These are phyloP conservation scores for Caenorhabditis zanzibari DNA, from an alignment of 2,888 invertebrate genomes.

Conservation along the genomic window DNA sequence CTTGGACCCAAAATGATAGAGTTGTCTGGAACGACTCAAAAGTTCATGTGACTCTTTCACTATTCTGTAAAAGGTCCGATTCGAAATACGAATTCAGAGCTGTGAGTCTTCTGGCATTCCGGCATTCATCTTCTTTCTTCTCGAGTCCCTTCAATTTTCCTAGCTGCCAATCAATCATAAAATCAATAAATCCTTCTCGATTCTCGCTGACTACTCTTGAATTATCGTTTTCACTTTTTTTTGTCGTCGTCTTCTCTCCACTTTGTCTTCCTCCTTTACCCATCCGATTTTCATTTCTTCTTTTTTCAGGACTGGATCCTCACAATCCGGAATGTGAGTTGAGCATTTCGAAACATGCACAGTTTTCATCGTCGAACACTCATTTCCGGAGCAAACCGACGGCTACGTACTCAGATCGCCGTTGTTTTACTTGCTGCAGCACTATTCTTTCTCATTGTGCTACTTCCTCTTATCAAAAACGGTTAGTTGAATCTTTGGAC, in stretches of 20 bases:
- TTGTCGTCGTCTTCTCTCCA: background rate
- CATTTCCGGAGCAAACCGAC: slow-evolving; percentile 30
- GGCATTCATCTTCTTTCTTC: slow-evolving; percentile 39
- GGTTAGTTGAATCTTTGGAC: slow-evolving; percentile 48
- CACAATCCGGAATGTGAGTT: slow-evolving; percentile 55
- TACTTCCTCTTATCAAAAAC: slow-evolving; percentile 34
- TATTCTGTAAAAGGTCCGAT: background rate
- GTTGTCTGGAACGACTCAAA: slow-evolving; percentile 23
- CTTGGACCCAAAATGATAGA: slow-evolving; percentile 21
- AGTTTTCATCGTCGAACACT: slow-evolving; percentile 28
- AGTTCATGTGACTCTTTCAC: background rate
- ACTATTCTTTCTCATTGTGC: slow-evolving; percentile 35
- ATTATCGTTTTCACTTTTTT: slow-evolving; percentile 25
- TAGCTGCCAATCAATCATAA: slow-evolving; percentile 34
- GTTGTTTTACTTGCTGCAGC: slow-evolving; percentile 24
- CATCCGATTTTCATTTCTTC: background rate
- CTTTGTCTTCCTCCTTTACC: background rate
- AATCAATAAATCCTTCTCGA: slow-evolving; percentile 56
- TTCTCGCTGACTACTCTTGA: slow-evolving; percentile 1
- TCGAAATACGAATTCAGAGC: slow-evolving; percentile 1
- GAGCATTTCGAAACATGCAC: slow-evolving; percentile 15
- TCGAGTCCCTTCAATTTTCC: background rate
- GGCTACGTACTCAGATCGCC: slow-evolving; percentile 33
- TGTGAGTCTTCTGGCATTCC: slow-evolving; percentile 10
- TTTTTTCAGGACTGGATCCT: slow-evolving; percentile 28